phyloP scores from a whole-genome alignment of 2,113 vertebrate genomes.

The Cnemophilus loriae region DNA sequence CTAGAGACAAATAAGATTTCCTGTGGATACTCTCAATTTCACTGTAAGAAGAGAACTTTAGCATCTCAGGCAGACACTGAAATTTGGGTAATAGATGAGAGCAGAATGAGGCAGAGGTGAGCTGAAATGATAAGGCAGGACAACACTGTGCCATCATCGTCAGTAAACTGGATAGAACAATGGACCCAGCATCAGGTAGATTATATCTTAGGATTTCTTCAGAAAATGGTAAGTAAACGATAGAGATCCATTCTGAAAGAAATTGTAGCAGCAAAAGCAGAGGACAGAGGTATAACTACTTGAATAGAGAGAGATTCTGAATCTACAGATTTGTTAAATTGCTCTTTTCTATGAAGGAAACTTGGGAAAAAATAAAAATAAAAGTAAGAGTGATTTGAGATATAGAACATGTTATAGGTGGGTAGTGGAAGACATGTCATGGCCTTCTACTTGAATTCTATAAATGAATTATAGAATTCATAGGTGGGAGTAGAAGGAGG shows the following conservation, averaged over 20 bases:
- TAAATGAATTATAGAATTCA: not conserved
- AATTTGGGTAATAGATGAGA: not conserved
- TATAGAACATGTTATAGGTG: not conserved
- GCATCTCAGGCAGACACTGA: not conserved
- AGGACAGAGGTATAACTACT: not conserved
- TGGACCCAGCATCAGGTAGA: not conserved
- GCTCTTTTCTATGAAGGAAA: not conserved
- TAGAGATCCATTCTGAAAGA: not conserved
- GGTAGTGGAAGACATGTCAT: not conserved
- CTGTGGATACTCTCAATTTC: not conserved
- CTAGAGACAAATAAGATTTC: not conserved
- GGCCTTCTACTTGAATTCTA: not conserved
- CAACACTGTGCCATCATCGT: not conserved
- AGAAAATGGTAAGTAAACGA: not conserved
- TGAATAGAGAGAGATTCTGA: not conserved
- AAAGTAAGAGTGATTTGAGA: not conserved
- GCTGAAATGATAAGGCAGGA: not conserved
- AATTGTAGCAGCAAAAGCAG: not conserved
- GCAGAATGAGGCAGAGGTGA: not conserved
- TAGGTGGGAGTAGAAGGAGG: not conserved
- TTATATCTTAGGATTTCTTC: not conserved
- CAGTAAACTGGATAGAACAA: not conserved
- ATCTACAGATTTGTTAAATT: not conserved
- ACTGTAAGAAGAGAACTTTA: not conserved
- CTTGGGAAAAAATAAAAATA: not conserved